phyloP scores from a whole-genome alignment of 2,888 invertebrate genomes.

The Apamea monoglypha region DNA sequence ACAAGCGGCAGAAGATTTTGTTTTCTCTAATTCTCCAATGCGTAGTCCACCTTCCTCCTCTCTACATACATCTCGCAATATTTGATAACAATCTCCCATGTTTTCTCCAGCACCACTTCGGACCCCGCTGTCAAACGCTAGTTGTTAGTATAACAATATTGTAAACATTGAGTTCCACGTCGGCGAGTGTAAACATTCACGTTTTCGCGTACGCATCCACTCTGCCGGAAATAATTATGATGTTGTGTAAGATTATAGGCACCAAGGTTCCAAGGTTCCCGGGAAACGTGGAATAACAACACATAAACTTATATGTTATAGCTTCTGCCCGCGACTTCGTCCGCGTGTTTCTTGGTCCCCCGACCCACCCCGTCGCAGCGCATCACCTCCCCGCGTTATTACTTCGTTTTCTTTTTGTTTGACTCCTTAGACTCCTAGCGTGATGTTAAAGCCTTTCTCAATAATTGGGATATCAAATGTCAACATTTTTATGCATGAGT shows the following conservation, averaged over 20 bases:
- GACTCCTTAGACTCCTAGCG: background rate
- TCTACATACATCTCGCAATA: background rate
- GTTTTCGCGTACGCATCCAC: constrained; percentile 23
- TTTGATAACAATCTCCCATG: constrained; percentile 31
- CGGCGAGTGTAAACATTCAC: constrained; percentile 37
- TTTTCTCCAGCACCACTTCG: background rate
- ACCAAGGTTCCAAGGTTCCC: background rate
- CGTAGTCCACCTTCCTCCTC: background rate
- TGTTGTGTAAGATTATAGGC: constrained; percentile 7
- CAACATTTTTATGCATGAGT: no score
- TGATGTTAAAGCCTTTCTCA: background rate
- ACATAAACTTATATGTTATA: background rate
- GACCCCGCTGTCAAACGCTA: background rate
- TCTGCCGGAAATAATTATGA: constrained; percentile 30
- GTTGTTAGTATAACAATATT: constrained; percentile 48
- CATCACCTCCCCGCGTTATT: no score
- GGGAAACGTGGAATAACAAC: constrained; percentile 7
- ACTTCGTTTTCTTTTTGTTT: background rate
- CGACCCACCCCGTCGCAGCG: no score
- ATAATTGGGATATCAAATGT: background rate
- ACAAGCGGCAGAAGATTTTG: no score
- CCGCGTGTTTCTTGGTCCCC: no score
- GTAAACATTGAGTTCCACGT: constrained; percentile 33
- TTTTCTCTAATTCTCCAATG: background rate
- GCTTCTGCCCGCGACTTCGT: background rate